Evolutionary conservation across 1,140 invertebrate genomes (phyloP).

Genomic region (Delia radicum): DNA sequence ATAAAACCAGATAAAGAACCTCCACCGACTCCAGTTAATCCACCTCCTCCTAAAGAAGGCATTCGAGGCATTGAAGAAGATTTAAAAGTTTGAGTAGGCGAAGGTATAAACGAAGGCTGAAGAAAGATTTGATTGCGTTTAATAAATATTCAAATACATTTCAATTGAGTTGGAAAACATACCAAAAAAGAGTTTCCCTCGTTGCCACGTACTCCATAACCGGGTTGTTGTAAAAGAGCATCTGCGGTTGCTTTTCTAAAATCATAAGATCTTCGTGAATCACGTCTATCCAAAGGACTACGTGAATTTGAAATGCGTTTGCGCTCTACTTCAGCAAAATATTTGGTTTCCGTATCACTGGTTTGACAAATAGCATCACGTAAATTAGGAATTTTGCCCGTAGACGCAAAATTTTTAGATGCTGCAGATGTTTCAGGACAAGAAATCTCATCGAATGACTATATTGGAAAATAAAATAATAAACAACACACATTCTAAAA

Average conservation of each 20-base stretch:
- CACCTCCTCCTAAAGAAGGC: constrained; percentile 32
- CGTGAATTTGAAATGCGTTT: too few relatives aligned
- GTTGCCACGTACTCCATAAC: constrained; percentile 29
- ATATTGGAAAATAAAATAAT: neutral
- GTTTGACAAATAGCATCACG: constrained; percentile 53
- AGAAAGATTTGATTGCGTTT: constrained; percentile 19
- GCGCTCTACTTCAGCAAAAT: constrained; percentile 33
- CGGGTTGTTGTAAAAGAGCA: constrained; percentile 34
- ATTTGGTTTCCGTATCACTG: constrained; percentile 45
- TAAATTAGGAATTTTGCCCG: constrained; percentile 31
- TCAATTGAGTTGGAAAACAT: too few relatives aligned
- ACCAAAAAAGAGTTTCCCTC: constrained; percentile 52
- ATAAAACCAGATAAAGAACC: neutral
- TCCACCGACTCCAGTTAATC: neutral
- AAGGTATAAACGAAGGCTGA: constrained; percentile 36
- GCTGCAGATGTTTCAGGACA: too few relatives aligned
- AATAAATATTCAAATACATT: constrained; percentile 24
- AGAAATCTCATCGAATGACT: constrained; percentile 1
- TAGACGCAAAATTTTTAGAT: too few relatives aligned
- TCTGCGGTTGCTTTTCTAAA: constrained; percentile 48
- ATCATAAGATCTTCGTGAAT: constrained; percentile 30
- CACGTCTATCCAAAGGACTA: constrained; percentile 17
- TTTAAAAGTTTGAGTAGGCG: constrained; percentile 42
- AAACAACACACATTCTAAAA: too few relatives aligned
- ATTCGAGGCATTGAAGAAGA: constrained; percentile 49